Evolutionary conservation across 2,888 invertebrate genomes (phyloP).

Genomic region (Thumatha senex): DNA sequence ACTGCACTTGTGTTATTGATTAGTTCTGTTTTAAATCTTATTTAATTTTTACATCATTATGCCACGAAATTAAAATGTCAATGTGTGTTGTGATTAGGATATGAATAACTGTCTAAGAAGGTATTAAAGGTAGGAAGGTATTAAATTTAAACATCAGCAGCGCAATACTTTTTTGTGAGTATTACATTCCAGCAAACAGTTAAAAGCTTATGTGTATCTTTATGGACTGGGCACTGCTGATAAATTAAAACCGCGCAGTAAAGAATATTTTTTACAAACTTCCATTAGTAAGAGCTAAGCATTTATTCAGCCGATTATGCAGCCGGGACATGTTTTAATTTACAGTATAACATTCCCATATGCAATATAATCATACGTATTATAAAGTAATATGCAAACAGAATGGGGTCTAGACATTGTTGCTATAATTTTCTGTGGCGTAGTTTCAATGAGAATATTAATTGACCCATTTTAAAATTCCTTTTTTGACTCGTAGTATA

Average conservation of each 20-base stretch:
- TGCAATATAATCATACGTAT: constrained; percentile 34
- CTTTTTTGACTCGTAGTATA: background rate
- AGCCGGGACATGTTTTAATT: constrained; percentile 66
- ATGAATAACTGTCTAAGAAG: too few species aligned
- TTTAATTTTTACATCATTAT: too few species aligned
- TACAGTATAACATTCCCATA: constrained; percentile 57
- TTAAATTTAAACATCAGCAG: too few species aligned
- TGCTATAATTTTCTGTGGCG: background rate
- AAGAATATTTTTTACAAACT: constrained; percentile 2
- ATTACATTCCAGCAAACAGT: too few species aligned
- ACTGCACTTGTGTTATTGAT: too few species aligned
- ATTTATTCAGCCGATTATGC: constrained; percentile 67
- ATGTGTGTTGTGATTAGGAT: too few species aligned
- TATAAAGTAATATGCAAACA: constrained; percentile 8
- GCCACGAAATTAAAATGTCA: too few species aligned
- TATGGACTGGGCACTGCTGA: too few species aligned
- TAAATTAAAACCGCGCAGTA: background rate
- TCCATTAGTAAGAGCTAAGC: constrained; percentile 36
- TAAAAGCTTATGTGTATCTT: too few species aligned
- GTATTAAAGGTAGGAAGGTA: too few species aligned
- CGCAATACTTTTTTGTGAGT: too few species aligned
- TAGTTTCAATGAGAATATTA: background rate
- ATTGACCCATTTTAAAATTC: background rate
- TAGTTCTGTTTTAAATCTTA: too few species aligned
- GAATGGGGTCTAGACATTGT: background rate